These are phyloP conservation scores for Triops cancriformis DNA, from an alignment of 1,140 invertebrate species.

Conservation along the genomic window DNA sequence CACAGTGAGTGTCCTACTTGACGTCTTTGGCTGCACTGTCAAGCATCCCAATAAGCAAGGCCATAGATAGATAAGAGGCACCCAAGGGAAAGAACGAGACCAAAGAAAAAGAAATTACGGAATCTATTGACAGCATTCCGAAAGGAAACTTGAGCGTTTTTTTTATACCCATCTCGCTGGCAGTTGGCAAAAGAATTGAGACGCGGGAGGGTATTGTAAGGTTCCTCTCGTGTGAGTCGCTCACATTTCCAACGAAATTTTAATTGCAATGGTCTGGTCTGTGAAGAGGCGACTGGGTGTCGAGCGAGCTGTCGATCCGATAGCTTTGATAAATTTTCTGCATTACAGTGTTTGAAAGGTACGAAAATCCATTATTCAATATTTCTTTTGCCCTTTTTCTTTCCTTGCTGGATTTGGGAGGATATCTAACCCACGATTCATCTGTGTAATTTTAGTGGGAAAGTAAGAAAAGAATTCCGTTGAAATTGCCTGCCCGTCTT, in stretches of 20 bases:
- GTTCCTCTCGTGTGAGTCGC: neutral
- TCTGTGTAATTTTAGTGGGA: neutral
- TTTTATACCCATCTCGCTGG: neutral
- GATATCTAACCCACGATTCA: neutral
- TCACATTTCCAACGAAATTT: neutral
- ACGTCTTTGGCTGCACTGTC: neutral
- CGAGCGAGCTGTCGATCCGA: neutral
- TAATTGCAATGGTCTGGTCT: neutral
- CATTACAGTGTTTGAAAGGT: neutral
- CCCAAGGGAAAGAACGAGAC: neutral
- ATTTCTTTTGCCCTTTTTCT: neutral
- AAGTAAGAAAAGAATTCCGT: neutral
- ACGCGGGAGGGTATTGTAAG: neutral
- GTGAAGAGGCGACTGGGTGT: neutral
- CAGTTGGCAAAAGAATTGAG: neutral
- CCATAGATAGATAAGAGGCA: conserved; percentile 10
- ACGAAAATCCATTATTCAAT: neutral
- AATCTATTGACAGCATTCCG: neutral
- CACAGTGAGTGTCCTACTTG: neutral
- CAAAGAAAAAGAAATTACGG: neutral
- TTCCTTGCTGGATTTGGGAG: neutral
- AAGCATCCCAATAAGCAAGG: conserved; percentile 5
- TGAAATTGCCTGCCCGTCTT: neutral
- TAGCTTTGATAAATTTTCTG: neutral
- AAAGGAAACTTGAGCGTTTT: neutral